Base-by-base conservation (phyloP, 2,797 vertebrate genomes). In the Chaetodon trifasciatus region DNA sequence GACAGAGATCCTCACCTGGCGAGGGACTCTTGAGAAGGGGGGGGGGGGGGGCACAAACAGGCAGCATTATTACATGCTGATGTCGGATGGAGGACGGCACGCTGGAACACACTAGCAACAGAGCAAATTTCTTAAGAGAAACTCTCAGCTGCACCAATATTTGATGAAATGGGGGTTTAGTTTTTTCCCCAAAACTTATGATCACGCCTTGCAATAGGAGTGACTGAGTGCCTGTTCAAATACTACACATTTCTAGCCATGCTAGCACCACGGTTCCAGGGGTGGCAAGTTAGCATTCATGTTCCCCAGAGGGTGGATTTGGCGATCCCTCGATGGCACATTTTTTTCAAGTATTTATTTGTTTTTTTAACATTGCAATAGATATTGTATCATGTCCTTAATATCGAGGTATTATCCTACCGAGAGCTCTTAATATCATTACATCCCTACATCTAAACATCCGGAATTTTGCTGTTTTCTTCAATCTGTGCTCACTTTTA, bases 1-100 rank as follows among this genome's bases (percentile, higher is more conserved):
- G 28, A 77, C 64, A 24, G 49, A 70, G 69, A 72, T 73, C 15
- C 53, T 56, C 57, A 86, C 61, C 75, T 70, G 66, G 53, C 15
- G 61, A 74, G 8, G 50, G 53, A 53, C 74, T 64, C 37, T 49
- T 46, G 12, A 61, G 37, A 47, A 21, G 52, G 21, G 35, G 15
- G 15, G 50, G 32, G 17, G 28, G 28, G 28, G 28, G 28, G 28
- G 16, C 35, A 42, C 16, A 58, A 61, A 57, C 10, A 8, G 53
- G 15, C 13, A 65, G 47, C 39, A 66, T 55, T 72, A 86, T 82
- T 75, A 74, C 44, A 74, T 12, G 35, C 39, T 77, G 35, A 49
- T 67, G 40, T 67, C 24, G 74, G 52, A 56, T 11, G 10, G 35
- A 63, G n/a, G 12, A 32, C 55, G 12, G 58, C 9, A 28, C 21